phyloP scores from a whole-genome alignment of 2,888 invertebrate genomes.

The Tuberolachnus salignus region DNA sequence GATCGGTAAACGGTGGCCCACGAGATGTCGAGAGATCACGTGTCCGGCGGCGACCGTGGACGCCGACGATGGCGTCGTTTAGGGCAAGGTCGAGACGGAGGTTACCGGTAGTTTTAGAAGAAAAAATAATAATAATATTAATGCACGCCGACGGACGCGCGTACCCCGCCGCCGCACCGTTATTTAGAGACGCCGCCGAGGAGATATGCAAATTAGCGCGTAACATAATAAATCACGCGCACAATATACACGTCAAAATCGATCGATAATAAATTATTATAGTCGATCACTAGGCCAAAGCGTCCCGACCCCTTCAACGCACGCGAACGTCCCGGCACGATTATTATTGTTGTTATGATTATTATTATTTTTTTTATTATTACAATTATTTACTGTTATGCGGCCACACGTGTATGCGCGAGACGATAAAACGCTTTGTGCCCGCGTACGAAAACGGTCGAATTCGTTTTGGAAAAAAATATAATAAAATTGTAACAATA shows the following conservation, averaged over 20 bases:
- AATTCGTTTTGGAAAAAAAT: neutral
- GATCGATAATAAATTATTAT: slow-evolving; percentile 27
- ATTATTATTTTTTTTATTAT: neutral
- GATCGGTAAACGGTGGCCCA: slow-evolving; percentile 9
- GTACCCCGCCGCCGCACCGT: neutral
- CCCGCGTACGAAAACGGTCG: slow-evolving; percentile 9
- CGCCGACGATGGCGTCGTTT: neutral
- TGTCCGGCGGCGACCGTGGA: neutral
- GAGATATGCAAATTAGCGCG: slow-evolving; percentile 32
- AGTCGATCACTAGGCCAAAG: slow-evolving; percentile 14
- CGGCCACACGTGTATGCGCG: slow-evolving; percentile 17
- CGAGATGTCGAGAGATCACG: neutral
- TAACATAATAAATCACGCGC: slow-evolving; percentile 9
- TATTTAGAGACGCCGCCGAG: neutral
- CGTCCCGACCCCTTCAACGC: neutral
- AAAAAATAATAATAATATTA: neutral
- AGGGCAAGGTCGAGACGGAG: slow-evolving; percentile 28
- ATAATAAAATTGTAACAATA: slow-evolving; percentile 16
- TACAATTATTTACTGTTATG: neutral
- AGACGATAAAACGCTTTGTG: slow-evolving; percentile 13
- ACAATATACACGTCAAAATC: neutral
- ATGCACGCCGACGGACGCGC: slow-evolving; percentile 19
- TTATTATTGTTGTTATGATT: slow-evolving; percentile 9
- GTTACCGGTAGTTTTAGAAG: neutral
- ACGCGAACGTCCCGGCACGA: neutral